These are phyloP conservation scores for Caenorhabditis japonica DNA, from an alignment of 2,888 invertebrate genomes.

Conservation along the genomic window DNA sequence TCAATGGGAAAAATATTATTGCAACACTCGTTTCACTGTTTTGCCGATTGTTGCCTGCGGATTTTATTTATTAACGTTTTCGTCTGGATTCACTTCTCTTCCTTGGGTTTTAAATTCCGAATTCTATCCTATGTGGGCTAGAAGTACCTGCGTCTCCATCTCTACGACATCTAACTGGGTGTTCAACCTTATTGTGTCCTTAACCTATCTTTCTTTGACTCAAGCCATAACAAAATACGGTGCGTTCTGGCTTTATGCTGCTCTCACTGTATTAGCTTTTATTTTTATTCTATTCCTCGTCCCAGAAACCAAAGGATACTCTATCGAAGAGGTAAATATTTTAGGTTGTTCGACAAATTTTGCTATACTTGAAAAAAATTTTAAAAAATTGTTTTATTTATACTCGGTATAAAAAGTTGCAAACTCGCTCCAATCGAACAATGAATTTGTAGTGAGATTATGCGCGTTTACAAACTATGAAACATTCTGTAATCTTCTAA, in stretches of 20 bases:
- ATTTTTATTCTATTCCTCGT: constrained; percentile 79
- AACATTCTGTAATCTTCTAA: too few relatives aligned
- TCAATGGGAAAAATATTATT: constrained; percentile 48
- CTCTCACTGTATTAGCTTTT: constrained; percentile 78
- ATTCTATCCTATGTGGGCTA: constrained; percentile 81
- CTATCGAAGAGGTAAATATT: constrained; percentile 78
- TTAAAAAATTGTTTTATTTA: background rate
- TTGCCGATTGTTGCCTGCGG: constrained; percentile 74
- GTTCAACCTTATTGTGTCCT: constrained; percentile 80
- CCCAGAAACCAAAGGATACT: constrained; percentile 80
- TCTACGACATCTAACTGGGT: constrained; percentile 79
- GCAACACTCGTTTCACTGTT: constrained; percentile 77
- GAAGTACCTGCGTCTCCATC: constrained; percentile 79
- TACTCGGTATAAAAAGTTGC: too few relatives aligned
- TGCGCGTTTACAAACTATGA: too few relatives aligned
- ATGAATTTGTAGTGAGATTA: background rate
- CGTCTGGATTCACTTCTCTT: constrained; percentile 77
- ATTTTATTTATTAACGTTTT: constrained; percentile 67
- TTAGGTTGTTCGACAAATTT: background rate
- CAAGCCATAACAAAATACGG: constrained; percentile 63
- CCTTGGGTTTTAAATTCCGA: constrained; percentile 81
- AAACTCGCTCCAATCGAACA: too few relatives aligned
- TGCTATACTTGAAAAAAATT: background rate
- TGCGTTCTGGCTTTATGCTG: constrained; percentile 80
- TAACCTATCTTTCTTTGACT: constrained; percentile 79